phyloP scores from a whole-genome alignment of 2,797 vertebrate genomes.

The Mus spretus region DNA sequence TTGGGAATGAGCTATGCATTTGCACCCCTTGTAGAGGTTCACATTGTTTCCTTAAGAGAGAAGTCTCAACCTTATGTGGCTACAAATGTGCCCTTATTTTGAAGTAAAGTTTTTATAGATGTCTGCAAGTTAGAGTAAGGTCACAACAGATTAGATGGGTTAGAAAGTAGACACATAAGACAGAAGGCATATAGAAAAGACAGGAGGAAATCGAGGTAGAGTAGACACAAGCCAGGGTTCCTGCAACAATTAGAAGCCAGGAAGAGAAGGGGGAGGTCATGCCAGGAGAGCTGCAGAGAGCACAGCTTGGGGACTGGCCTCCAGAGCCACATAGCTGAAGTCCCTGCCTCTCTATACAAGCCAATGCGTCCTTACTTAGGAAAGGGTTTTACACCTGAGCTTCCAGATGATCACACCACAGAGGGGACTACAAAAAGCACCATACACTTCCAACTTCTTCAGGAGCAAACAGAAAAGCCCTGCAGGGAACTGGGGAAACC shows the following conservation, averaged over 20 bases:
- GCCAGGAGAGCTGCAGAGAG: background rate
- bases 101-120: constrained; percentile 11
- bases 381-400: background rate
- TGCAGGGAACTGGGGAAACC: background rate
- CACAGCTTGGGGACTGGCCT: background rate
- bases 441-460: background rate
- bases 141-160: background rate
- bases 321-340: background rate
- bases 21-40: background rate
- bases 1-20: background rate
- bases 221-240: background rate
- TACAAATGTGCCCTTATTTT: constrained; percentile 22
- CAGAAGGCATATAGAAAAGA: background rate
- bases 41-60: background rate
- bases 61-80: background rate
- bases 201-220: background rate
- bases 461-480: constrained; percentile 21
- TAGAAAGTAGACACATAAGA: background rate
- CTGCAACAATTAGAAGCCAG: background rate
- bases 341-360: background rate
- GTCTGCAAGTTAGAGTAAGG: constrained; percentile 49
- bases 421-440: background rate
- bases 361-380: background rate
- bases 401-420: background rate
- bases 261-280: background rate